Conservation (phyloP, 2,888 invertebrate species). For the Aleiodes alternator region DNA sequence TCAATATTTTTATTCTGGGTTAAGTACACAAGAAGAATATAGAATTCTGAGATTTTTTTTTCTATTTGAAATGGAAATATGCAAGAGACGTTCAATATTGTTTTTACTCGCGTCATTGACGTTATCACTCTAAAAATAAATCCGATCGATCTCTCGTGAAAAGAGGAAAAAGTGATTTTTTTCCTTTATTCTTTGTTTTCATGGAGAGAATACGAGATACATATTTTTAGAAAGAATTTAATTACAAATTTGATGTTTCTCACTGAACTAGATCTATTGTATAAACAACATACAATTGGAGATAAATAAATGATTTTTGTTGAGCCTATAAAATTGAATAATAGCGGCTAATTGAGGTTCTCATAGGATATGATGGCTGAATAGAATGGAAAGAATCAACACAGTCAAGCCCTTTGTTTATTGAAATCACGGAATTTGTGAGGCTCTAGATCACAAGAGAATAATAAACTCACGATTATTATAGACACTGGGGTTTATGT, state of each 20-base stretch:
- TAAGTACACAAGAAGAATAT: not conserved
- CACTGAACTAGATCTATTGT: not conserved
- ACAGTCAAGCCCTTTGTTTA: conserved; percentile 3
- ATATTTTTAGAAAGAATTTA: conserved; percentile 7
- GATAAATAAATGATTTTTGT: conserved; percentile 15
- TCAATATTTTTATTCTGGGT: conserved; percentile 1
- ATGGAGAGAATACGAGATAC: no score
- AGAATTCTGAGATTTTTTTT: conserved; percentile 12
- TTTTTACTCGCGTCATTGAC: not conserved
- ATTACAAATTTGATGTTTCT: conserved; percentile 6
- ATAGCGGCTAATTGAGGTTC: not conserved
- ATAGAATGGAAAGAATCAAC: conserved; percentile 5
- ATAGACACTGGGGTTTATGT: not conserved
- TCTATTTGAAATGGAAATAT: conserved; percentile 18
- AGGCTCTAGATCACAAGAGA: not conserved
- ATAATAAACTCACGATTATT: conserved; percentile 6
- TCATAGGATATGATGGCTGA: not conserved
- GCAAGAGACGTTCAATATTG: not conserved
- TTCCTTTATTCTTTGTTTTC: not conserved
- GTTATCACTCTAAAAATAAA: conserved; percentile 5
- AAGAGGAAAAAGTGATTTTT: not conserved
- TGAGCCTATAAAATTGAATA: not conserved
- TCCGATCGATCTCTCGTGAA: not conserved
- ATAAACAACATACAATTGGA: conserved; percentile 10
- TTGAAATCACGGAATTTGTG: not conserved